Conservation (phyloP, 2,888 invertebrate genomes). For the Drosophila formosana region DNA sequence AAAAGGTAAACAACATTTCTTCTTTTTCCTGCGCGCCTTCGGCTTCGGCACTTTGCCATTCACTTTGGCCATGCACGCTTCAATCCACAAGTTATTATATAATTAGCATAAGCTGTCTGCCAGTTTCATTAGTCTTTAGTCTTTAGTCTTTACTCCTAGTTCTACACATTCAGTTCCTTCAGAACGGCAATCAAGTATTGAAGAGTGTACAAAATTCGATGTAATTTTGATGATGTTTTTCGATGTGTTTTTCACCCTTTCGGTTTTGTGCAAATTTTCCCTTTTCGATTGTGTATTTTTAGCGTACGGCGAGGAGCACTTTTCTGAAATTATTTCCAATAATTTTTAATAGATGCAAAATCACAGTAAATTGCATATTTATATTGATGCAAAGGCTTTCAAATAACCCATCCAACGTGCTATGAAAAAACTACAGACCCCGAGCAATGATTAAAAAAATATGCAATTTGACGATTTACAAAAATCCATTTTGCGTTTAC, state of each 20-base stretch:
- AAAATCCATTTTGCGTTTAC: not conserved
- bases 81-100: not conserved
- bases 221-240: not conserved
- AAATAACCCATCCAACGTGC: constrained; percentile 23
- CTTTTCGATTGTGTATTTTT: constrained; percentile 49
- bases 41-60: constrained; percentile 39
- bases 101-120: constrained; percentile 28
- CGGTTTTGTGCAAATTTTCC: constrained; percentile 33
- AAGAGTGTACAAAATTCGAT: constrained; percentile 32
- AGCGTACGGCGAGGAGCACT: constrained; percentile 28
- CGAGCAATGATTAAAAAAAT: not conserved
- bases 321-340: constrained; percentile 52
- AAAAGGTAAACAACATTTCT: constrained; percentile 72
- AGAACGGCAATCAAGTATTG: not conserved
- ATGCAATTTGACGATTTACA: constrained; percentile 17
- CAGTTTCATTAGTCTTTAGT: not conserved
- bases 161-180: not conserved
- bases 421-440: not conserved
- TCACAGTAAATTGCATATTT: constrained; percentile 25
- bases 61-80: constrained; percentile 11
- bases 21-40: constrained; percentile 18
- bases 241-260: constrained; percentile 28
- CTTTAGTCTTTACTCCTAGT: not conserved
- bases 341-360: constrained; percentile 60
- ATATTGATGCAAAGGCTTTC: constrained; percentile 10